These are phyloP conservation scores for Yponomeuta cagnagella DNA, from an alignment of 2,888 invertebrate genomes.

Conservation along the genomic window DNA sequence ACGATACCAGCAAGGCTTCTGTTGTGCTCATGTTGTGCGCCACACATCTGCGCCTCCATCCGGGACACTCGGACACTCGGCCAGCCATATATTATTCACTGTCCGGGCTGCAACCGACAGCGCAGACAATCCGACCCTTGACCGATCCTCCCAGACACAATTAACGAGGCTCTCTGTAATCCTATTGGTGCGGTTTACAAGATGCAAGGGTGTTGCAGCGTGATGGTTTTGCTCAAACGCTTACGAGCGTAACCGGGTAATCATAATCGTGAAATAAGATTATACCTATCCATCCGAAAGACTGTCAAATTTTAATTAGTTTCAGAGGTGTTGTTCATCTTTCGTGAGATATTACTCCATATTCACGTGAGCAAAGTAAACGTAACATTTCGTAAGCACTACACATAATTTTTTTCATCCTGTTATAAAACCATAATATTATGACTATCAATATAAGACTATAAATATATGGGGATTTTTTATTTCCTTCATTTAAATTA, in stretches of 20 bases:
- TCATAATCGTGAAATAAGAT: no score
- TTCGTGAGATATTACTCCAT: no score
- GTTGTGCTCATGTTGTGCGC: neutral
- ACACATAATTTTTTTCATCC: no score
- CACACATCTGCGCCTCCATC: neutral
- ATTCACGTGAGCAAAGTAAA: no score
- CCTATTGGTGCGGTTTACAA: neutral
- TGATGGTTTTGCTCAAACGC: neutral
- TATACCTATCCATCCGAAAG: no score
- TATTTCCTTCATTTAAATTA: no score
- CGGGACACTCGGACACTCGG: constrained; percentile 16
- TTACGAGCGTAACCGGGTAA: neutral
- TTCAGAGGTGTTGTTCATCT: no score
- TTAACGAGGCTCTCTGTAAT: neutral
- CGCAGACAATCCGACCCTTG: constrained; percentile 14
- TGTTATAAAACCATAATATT: no score
- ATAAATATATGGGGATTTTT: no score
- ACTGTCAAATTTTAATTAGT: no score
- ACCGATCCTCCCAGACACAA: constrained; percentile 1
- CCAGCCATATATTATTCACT: constrained; percentile 20
- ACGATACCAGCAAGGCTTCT: neutral
- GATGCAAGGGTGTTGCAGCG: neutral
- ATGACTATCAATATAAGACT: no score
- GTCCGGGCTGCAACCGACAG: constrained; percentile 16
- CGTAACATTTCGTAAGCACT: no score